A percentile compares a stretch with the other conserved stretches of the same genome.
Evolutionary conservation across 2,888 invertebrate genomes (phyloP).

Genomic region (Eremobia ochroleuca): DNA sequence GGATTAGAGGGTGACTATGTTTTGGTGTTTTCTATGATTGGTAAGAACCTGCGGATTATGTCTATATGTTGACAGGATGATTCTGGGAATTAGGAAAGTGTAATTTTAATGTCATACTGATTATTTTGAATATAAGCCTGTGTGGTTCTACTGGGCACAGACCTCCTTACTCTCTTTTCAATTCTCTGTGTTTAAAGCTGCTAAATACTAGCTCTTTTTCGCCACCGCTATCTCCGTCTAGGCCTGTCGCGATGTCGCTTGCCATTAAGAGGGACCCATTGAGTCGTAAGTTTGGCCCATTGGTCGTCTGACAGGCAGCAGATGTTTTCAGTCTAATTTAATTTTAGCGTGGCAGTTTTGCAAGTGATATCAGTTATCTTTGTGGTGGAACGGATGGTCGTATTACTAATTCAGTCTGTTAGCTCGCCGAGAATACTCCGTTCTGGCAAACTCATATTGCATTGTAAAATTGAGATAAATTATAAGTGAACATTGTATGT

Average conservation of each 20-base stretch:
- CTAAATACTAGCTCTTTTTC: no score
- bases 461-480: not conserved
- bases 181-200: not conserved
- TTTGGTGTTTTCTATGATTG: not conserved
- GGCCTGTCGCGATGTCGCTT: not conserved
- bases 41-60: not conserved
- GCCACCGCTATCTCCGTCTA: not conserved
- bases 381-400: no score
- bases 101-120: no score
- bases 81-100: not conserved
- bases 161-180: no score
- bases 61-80: not conserved
- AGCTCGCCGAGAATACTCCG: no score
- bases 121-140: no score
- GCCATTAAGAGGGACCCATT: not conserved
- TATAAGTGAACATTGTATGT: not conserved
- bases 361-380: no score
- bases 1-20: conserved; percentile 61
- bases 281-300: not conserved
- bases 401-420: no score
- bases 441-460: not conserved
- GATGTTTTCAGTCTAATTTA: not conserved
- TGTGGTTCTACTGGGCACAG: no score
- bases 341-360: not conserved
- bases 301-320: not conserved